Evolutionary conservation across 2,797 vertebrate species (phyloP).

Genomic region (Ceyx erithaca): DNA sequence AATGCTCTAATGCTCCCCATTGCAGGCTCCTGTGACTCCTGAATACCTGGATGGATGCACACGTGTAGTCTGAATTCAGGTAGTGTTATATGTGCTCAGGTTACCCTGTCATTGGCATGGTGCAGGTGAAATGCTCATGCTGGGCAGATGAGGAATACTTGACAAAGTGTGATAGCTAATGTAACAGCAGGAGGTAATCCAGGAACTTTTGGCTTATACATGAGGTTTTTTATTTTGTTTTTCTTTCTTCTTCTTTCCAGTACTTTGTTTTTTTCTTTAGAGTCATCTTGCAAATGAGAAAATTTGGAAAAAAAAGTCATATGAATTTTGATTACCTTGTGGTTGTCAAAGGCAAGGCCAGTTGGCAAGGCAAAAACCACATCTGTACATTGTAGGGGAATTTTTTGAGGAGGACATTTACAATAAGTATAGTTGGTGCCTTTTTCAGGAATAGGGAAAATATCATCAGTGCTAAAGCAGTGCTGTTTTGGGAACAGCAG

Average conservation of each 20-base stretch:
- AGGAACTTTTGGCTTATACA: not conserved
- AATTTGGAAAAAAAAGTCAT: not conserved
- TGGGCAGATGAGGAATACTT: not conserved
- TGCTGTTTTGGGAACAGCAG: not conserved
- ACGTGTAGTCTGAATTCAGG: fast-evolving
- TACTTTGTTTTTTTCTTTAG: not conserved
- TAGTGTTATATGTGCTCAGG: fast-evolving
- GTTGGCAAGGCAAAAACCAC: not conserved
- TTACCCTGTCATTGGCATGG: not conserved
- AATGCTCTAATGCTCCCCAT: not conserved
- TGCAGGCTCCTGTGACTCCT: not conserved
- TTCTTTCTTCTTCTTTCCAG: fast-evolving
- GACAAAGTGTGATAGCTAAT: not conserved
- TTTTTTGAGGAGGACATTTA: not conserved
- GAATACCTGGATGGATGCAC: not conserved
- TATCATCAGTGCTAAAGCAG: not conserved
- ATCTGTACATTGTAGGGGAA: not conserved
- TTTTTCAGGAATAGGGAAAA: not conserved
- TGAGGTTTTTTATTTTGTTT: not conserved
- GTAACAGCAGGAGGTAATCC: not conserved
- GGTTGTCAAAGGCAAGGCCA: not conserved
- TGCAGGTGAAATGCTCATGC: not conserved
- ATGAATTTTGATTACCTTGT: not conserved
- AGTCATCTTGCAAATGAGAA: not conserved
- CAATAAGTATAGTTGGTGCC: not conserved